These are phyloP conservation scores for Lithosia quadra DNA, from an alignment of 2,888 invertebrate genomes.

Conservation along the genomic window DNA sequence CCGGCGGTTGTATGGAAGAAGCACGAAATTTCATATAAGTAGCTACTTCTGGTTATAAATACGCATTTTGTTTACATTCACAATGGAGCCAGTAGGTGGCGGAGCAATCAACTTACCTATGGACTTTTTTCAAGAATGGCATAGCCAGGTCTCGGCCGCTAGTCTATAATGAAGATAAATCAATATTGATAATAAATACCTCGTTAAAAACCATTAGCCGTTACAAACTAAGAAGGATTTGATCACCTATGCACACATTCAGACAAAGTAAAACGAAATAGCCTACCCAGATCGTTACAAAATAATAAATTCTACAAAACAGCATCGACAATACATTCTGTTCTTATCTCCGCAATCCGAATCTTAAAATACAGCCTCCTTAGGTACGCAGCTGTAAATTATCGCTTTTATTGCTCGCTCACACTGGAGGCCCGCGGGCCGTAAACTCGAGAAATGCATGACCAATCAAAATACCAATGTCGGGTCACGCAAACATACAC, in stretches of 20 bases:
- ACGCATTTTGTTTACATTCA: no score
- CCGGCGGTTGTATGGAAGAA: no score
- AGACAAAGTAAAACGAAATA: conserved; percentile 24
- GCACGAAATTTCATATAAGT: no score
- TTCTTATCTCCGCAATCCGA: conserved; percentile 61
- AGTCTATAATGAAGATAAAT: no score
- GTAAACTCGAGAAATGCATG: conserved; percentile 87
- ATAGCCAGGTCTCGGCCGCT: no score
- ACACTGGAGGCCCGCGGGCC: conserved; percentile 71
- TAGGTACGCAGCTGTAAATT: conserved; percentile 78
- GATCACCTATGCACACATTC: not conserved
- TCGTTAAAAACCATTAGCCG: no score
- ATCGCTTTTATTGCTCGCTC: conserved; percentile 78
- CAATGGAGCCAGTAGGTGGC: no score
- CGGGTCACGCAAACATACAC: conserved; percentile 72
- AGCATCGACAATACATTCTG: conserved; percentile 33
- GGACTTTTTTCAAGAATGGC: no score
- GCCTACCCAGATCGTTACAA: conserved; percentile 15
- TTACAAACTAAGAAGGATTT: not conserved
- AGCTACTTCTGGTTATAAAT: no score
- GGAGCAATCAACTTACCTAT: no score
- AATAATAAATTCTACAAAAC: conserved; percentile 21
- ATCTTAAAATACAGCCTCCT: conserved; percentile 67
- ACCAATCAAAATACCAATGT: conserved; percentile 87
- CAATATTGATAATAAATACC: no score